Conservation (phyloP, 2,113 vertebrate species). For the Strigops habroptila region DNA sequence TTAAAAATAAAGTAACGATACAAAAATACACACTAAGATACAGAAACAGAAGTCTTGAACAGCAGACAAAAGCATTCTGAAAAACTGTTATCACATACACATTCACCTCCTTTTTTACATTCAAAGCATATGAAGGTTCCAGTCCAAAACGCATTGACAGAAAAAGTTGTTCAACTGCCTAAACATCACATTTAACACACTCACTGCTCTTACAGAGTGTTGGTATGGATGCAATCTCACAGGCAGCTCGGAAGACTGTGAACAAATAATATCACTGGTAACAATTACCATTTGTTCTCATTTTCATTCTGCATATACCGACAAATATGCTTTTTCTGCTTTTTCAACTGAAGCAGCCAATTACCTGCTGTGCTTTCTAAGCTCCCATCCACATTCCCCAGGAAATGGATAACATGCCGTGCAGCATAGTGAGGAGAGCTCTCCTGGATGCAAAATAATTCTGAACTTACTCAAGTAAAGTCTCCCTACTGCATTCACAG, state of each 20-base stretch:
- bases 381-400: neutral
- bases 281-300: neutral
- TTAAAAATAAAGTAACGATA: neutral
- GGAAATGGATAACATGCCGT: neutral
- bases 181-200: neutral
- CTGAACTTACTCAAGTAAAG: neutral
- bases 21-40: neutral
- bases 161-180: neutral
- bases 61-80: neutral
- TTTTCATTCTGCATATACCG: neutral
- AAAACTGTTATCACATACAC: neutral
- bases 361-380: slow-evolving; percentile 34
- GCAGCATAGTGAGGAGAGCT: neutral
- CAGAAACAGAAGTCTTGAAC: neutral
- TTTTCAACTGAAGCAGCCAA: neutral
- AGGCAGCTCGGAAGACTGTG: neutral
- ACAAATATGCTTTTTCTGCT: neutral
- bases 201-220: neutral
- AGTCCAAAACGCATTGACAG: neutral
- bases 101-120: neutral
- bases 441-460: neutral
- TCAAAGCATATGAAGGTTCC: neutral
- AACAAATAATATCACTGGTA: neutral
- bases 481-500: neutral
- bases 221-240: neutral